Base-by-base conservation (phyloP, 1,140 invertebrate species). In the Gryon sp. region DNA sequence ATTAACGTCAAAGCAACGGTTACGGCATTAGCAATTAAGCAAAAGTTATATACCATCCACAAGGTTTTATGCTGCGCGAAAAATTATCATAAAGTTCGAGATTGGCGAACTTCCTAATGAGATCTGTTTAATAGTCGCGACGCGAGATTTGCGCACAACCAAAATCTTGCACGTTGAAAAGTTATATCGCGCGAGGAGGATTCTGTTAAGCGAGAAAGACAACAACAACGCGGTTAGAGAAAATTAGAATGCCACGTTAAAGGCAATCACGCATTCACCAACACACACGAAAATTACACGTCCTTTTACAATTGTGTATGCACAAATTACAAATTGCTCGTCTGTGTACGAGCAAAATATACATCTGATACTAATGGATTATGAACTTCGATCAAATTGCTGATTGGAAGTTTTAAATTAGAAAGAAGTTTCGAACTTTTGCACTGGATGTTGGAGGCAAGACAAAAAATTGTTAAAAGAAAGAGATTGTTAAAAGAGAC, bases 41-140 rank as follows among this genome's bases (percentile, higher is more conserved):
- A 53, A 62, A n/a, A n/a, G 11, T 70, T 70, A 18, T 38, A n/a
- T 11, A 30, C 55, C 45, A 28, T 53, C 36, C 55, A 22, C 46
- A 11, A 19, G 38, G 19, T 28, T 28, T 38, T 57, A 48, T 45
- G 59, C 59, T 52, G 53, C 18, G 46, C 66, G 32, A 73, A 57
- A 73, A 73, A 73, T 73, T 41, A 65, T 73, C 50, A 41, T 59
- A 30, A 65, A 73, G 59, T 65, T 65, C 2, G 48, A 50, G 52
- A 59, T 53, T 62, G 55, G 34, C 24, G 32, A 72, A 73, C 59
- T 63, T 73, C 41, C 43, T 59, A 73, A 65, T 59, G 50, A 73
- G 43, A 57, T 63, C 59, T 52, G 41, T 73, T 63, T 55, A 34
- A 57, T 50, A 57, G 59, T 30, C 20, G 24, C 7, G 32, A 14